phyloP scores from a whole-genome alignment of 2,113 vertebrate species.

The Tragulus kanchil region DNA sequence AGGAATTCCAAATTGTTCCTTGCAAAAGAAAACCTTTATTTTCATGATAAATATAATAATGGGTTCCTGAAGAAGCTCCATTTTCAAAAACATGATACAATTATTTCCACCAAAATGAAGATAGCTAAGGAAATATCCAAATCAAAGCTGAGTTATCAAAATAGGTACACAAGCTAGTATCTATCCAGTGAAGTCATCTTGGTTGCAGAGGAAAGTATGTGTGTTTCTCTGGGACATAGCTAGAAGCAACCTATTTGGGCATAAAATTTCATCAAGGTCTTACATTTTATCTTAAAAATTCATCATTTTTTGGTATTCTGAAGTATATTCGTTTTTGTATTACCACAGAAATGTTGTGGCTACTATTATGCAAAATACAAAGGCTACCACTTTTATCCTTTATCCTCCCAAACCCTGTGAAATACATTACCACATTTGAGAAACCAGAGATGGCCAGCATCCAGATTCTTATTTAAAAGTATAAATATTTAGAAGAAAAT shows the following conservation, averaged over 20 bases:
- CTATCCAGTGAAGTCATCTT: background rate
- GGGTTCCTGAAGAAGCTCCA: background rate
- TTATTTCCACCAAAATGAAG: conserved; percentile 41
- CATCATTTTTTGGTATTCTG: background rate
- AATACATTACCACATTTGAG: background rate
- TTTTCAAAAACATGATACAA: background rate
- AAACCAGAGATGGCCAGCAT: background rate
- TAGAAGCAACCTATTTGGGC: background rate
- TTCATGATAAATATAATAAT: background rate
- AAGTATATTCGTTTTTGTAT: background rate
- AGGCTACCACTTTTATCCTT: background rate
- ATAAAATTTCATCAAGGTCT: background rate
- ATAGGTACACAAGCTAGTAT: background rate
- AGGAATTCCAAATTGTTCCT: conserved; percentile 5
- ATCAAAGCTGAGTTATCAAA: background rate
- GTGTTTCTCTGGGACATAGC: background rate
- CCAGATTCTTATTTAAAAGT: background rate
- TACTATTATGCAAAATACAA: background rate
- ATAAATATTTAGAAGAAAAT: conserved; percentile 15
- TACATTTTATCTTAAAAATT: conserved; percentile 25
- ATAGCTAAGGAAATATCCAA: background rate
- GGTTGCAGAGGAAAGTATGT: background rate
- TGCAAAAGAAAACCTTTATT: background rate
- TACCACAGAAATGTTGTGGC: background rate
- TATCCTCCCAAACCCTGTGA: background rate